Conservation (phyloP, 92 coral and sea anemone species). For the Zoanthus solanderi region DNA sequence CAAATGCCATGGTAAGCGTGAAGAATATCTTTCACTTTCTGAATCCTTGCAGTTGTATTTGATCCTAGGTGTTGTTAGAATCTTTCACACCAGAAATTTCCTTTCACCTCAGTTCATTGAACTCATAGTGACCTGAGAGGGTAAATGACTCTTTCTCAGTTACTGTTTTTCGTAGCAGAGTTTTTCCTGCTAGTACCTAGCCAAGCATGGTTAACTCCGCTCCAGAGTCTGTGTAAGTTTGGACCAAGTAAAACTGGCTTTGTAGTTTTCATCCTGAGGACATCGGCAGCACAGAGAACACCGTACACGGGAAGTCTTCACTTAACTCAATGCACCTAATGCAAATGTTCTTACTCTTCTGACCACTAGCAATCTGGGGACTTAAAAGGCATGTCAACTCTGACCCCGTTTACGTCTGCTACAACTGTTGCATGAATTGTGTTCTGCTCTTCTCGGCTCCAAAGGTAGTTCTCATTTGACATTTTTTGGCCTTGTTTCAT, state of each 20-base stretch:
- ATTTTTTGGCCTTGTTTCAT: background rate
- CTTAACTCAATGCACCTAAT: slow-evolving; percentile 22
- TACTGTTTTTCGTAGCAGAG: background rate
- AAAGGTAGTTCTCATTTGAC: background rate
- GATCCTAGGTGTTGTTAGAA: background rate
- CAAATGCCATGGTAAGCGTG: slow-evolving; percentile 33
- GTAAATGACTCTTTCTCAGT: slow-evolving; percentile 67
- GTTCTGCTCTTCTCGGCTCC: background rate
- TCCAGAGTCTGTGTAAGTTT: slow-evolving; percentile 69
- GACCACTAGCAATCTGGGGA: slow-evolving; percentile 43
- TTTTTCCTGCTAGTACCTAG: slow-evolving; percentile 59
- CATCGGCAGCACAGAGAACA: slow-evolving; percentile 54
- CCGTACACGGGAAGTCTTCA: background rate
- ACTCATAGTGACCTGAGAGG: slow-evolving; percentile 59
- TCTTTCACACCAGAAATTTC: slow-evolving; percentile 75
- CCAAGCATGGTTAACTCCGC: slow-evolving; percentile 70
- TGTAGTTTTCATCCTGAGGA: slow-evolving; percentile 53
- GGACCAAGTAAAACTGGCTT: background rate
- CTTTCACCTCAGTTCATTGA: slow-evolving; percentile 68
- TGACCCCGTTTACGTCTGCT: slow-evolving; percentile 59
- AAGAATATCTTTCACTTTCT: background rate
- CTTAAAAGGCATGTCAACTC: slow-evolving; percentile 54
- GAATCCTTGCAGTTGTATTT: background rate
- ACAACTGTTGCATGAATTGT: slow-evolving; percentile 46
- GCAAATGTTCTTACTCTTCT: slow-evolving; percentile 45